Conservation (phyloP, 2,797 vertebrate genomes). For the Capromys pilorides region DNA sequence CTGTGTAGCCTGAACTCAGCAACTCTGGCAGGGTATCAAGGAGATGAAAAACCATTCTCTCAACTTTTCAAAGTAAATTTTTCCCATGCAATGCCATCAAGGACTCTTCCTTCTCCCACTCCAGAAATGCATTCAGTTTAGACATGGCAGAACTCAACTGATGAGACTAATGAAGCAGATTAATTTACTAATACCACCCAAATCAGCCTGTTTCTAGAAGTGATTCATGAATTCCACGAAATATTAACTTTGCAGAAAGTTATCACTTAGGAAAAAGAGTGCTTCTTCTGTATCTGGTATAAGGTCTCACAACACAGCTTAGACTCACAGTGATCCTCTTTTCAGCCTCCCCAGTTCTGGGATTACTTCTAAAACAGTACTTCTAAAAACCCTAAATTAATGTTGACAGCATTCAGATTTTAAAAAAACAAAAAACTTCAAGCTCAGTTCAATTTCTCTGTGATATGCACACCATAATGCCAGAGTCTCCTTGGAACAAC, state of each 20-base stretch:
- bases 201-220: slow-evolving; percentile 5
- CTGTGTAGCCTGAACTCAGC: background rate
- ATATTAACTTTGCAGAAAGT: background rate
- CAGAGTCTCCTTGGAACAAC: background rate
- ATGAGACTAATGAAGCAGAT: background rate
- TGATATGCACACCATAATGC: background rate
- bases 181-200: background rate
- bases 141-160: background rate
- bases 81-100: background rate
- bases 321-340: too few relatives aligned
- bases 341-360: too few relatives aligned
- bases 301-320: too few relatives aligned
- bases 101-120: background rate
- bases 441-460: background rate
- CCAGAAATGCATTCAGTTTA: background rate
- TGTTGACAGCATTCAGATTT: background rate
- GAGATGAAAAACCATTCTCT: background rate
- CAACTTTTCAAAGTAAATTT: background rate
- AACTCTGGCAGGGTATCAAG: background rate
- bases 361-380: background rate
- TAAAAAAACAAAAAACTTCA: background rate
- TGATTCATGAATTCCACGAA: background rate
- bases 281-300: background rate
- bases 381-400: background rate
- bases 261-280: background rate